phyloP scores from a whole-genome alignment of 1,140 invertebrate species.

The Aphaenogaster floridana region DNA sequence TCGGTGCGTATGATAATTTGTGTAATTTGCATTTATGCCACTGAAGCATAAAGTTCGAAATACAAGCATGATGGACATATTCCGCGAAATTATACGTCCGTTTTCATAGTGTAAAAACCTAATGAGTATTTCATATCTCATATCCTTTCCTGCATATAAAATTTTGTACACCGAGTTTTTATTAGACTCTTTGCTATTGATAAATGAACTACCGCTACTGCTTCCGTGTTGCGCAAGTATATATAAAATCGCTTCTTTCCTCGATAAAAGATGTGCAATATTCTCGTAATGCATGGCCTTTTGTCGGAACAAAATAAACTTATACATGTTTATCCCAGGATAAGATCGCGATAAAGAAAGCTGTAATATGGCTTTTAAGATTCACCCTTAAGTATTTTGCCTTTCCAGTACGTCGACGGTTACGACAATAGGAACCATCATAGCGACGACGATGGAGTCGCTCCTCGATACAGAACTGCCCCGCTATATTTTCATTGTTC shows the following conservation, averaged over 20 bases:
- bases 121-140: constrained; percentile 11
- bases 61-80: background rate
- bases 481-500: constrained; percentile 47
- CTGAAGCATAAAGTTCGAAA: background rate
- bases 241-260: background rate
- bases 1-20: background rate
- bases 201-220: background rate
- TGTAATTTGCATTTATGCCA: constrained; percentile 7
- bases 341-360: background rate
- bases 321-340: background rate
- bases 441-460: background rate
- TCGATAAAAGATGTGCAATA: constrained; percentile 3
- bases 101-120: background rate
- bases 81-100: constrained; percentile 10
- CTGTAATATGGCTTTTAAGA: background rate
- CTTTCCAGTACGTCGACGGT: background rate
- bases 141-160: background rate
- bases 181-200: constrained; percentile 6
- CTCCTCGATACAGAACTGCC: background rate
- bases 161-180: constrained; percentile 21
- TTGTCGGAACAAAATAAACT: constrained; percentile 12
- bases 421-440: background rate
- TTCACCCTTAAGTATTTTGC: background rate
- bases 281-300: background rate
- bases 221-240: background rate